A percentile compares a stretch with the other conserved stretches of the same genome.
phyloP scores from a whole-genome alignment of 2,113 vertebrate genomes.

The Takifugu bimaculatus region DNA sequence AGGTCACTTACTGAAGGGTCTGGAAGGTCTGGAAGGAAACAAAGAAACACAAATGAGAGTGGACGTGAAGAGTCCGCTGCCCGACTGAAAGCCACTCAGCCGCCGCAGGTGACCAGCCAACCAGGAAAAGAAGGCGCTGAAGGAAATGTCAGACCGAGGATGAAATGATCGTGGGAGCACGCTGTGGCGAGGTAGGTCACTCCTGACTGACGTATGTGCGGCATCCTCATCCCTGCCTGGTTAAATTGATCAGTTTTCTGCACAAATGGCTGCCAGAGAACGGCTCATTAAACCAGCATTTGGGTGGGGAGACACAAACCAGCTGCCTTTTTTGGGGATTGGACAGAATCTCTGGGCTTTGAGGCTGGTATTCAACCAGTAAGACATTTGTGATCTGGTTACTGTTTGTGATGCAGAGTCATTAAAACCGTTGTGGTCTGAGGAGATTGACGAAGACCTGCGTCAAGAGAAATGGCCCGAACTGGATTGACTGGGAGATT shows the following conservation, averaged over 20 bases:
- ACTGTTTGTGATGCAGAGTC: too few relatives aligned
- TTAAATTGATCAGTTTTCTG: conserved; percentile 36
- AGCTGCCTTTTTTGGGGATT: conserved; percentile 5
- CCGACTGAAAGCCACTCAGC: conserved; percentile 35
- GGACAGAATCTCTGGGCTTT: not conserved
- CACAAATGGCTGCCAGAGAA: conserved; percentile 43
- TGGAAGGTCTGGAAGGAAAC: conserved; percentile 53
- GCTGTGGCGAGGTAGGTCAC: conserved; percentile 11
- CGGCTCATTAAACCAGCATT: not conserved
- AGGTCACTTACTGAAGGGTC: conserved; percentile 55
- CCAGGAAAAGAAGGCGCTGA: conserved; percentile 56
- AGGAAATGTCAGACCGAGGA: conserved; percentile 52
- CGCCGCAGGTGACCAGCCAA: conserved; percentile 46
- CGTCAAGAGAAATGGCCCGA: too few relatives aligned
- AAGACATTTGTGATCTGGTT: too few relatives aligned
- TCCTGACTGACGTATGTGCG: conserved; percentile 22
- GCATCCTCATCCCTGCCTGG: not conserved
- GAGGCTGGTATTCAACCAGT: too few relatives aligned
- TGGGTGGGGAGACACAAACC: conserved; percentile 25
- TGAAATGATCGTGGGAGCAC: conserved; percentile 28
- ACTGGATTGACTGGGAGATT: too few relatives aligned
- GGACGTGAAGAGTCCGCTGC: conserved; percentile 43
- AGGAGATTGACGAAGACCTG: too few relatives aligned
- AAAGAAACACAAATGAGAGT: conserved; percentile 54
- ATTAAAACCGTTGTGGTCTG: too few relatives aligned